A percentile compares a stretch with the other conserved stretches of the same genome.
Evolutionary conservation across 2,113 vertebrate species (phyloP).

Genomic region (Indicator maculatus): DNA sequence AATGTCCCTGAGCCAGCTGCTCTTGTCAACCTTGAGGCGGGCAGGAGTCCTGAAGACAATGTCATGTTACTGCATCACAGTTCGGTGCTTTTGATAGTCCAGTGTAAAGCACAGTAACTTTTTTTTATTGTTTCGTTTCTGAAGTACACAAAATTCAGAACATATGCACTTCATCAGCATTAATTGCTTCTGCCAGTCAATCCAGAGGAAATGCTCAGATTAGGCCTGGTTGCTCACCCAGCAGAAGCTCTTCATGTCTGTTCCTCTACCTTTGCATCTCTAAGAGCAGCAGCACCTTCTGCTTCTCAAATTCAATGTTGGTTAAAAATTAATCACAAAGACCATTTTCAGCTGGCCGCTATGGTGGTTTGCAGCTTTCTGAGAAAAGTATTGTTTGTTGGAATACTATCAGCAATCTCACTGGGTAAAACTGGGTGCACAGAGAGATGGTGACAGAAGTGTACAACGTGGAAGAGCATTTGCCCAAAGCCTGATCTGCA

Average conservation of each 20-base stretch:
- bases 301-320: neutral
- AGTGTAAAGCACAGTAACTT: neutral
- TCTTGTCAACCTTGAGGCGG: neutral
- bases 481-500: neutral
- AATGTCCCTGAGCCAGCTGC: neutral
- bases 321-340: neutral
- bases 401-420: neutral
- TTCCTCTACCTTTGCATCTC: neutral
- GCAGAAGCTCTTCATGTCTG: neutral
- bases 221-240: neutral
- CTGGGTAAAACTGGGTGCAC: rapidly evolving
- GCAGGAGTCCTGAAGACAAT: neutral
- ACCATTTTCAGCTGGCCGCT: neutral
- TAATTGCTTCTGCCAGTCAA: neutral
- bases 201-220: neutral
- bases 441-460: neutral
- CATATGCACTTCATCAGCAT: neutral
- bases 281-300: neutral
- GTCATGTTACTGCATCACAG: neutral
- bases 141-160: conserved; percentile 26
- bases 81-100: neutral
- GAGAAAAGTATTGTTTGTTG: neutral
- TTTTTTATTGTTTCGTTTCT: neutral
- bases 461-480: rapidly evolving
- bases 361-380: neutral